Conservation (phyloP, 2,113 vertebrate species). For the Pygoscelis adeliae region DNA sequence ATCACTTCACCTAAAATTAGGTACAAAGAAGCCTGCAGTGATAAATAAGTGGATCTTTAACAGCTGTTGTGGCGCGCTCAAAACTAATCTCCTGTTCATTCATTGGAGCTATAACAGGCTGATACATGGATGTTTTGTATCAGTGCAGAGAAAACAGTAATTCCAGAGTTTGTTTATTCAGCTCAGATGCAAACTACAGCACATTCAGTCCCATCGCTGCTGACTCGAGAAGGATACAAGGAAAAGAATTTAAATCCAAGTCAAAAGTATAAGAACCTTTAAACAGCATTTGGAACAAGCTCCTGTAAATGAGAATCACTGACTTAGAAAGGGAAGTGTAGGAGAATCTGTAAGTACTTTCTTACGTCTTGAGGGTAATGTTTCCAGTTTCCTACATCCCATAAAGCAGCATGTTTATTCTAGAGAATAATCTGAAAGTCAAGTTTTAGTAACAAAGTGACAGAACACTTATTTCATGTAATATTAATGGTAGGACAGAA, state of each 20-base stretch:
- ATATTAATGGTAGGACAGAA: not conserved
- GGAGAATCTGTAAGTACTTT: not conserved
- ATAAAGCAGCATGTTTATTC: not conserved
- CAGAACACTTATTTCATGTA: not conserved
- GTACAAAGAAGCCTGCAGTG: not conserved
- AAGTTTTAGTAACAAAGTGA: not conserved
- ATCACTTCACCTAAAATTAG: conserved; percentile 14
- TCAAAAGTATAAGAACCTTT: not conserved
- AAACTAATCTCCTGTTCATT: conserved; percentile 34
- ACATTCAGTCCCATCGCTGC: not conserved
- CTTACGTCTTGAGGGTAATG: fast-evolving
- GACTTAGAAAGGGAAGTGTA: not conserved
- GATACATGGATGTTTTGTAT: not conserved
- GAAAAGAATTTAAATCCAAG: not conserved
- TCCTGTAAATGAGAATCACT: not conserved
- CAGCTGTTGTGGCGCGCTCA: not conserved
- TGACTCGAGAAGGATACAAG: not conserved
- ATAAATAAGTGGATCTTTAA: conserved; percentile 23
- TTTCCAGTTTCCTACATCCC: not conserved
- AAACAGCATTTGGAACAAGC: not conserved
- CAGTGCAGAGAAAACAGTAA: not conserved
- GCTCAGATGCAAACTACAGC: conserved; percentile 1
- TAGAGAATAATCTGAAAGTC: not conserved
- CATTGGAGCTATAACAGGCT: conserved; percentile 4
- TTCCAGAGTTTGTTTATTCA: not conserved